These are phyloP conservation scores for Malurus cyaneus DNA, from an alignment of 2,113 vertebrate genomes.

Conservation along the genomic window DNA sequence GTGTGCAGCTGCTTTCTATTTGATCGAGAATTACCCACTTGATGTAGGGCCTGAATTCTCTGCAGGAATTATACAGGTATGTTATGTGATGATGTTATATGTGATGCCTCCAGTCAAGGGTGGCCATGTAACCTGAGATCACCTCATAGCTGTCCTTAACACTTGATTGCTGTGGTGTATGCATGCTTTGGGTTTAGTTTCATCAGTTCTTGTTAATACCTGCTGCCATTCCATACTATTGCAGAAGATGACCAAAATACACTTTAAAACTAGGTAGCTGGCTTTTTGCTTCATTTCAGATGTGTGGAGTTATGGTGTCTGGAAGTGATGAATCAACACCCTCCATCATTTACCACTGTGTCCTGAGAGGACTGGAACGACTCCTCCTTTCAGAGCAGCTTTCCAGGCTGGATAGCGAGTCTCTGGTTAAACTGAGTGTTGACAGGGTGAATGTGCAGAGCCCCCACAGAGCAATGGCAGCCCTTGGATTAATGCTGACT, in stretches of 20 bases:
- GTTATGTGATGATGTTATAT: too few relatives aligned
- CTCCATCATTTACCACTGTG: slow-evolving; percentile 92
- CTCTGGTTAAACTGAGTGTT: slow-evolving; percentile 93
- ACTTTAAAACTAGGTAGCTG: not conserved
- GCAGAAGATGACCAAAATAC: not conserved
- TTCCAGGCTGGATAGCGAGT: slow-evolving; percentile 89
- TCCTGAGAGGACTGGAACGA: slow-evolving; percentile 92
- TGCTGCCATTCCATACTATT: not conserved
- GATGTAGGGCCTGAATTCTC: slow-evolving; percentile 96
- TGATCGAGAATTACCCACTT: slow-evolving; percentile 97
- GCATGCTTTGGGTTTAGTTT: not conserved
- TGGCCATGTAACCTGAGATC: not conserved
- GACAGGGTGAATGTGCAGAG: slow-evolving; percentile 95
- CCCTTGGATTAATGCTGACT: slow-evolving; percentile 96
- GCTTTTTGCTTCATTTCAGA: slow-evolving; percentile 64
- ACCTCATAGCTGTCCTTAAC: not conserved
- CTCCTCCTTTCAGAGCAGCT: slow-evolving; percentile 95
- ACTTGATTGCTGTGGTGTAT: not conserved
- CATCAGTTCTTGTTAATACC: not conserved
- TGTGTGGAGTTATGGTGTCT: slow-evolving; percentile 94
- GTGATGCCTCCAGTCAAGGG: not conserved
- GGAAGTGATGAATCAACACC: slow-evolving; percentile 93
- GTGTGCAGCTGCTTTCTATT: slow-evolving; percentile 96
- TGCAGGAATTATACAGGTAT: slow-evolving; percentile 91
- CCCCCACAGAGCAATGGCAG: slow-evolving; percentile 95